phyloP scores from a whole-genome alignment of 2,797 vertebrate species.

The Periparus ater region DNA sequence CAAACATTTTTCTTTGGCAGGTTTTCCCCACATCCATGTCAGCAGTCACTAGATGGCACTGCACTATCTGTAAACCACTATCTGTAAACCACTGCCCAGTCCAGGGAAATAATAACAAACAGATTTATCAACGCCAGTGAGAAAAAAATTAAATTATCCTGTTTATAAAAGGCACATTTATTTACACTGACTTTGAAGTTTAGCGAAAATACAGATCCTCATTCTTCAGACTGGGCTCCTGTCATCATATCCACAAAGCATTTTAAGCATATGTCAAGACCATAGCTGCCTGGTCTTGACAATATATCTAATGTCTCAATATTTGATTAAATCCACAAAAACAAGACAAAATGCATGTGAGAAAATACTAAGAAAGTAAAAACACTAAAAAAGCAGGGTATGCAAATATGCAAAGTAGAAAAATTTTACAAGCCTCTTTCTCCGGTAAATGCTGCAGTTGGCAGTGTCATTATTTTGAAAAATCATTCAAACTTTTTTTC shows the following conservation, averaged over 20 bases:
- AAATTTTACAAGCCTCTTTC: not conserved
- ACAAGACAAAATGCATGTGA: not conserved
- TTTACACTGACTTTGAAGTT: slow-evolving; percentile 38
- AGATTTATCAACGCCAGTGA: not conserved
- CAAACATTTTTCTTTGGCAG: not conserved
- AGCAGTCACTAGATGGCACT: slow-evolving; percentile 61
- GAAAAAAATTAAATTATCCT: not conserved
- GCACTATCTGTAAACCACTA: slow-evolving; percentile 13
- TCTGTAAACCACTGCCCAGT: not conserved
- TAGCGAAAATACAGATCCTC: slow-evolving; percentile 18
- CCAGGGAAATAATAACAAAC: not conserved
- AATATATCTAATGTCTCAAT: not conserved
- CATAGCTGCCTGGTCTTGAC: slow-evolving; percentile 1
- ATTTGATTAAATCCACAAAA: not conserved
- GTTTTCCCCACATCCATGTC: not conserved
- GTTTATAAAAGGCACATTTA: not conserved
- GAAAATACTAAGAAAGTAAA: not conserved
- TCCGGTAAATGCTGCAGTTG: not conserved
- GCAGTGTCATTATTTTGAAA: not conserved
- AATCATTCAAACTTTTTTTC: not conserved
- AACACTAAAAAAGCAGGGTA: rapidly evolving
- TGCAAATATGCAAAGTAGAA: rapidly evolving
- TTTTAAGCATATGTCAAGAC: too few species aligned
- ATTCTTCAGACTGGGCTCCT: slow-evolving; percentile 11
- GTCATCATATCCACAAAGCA: not conserved